Evolutionary conservation across 2,113 vertebrate genomes (phyloP).

Genomic region (Procavia capensis): DNA sequence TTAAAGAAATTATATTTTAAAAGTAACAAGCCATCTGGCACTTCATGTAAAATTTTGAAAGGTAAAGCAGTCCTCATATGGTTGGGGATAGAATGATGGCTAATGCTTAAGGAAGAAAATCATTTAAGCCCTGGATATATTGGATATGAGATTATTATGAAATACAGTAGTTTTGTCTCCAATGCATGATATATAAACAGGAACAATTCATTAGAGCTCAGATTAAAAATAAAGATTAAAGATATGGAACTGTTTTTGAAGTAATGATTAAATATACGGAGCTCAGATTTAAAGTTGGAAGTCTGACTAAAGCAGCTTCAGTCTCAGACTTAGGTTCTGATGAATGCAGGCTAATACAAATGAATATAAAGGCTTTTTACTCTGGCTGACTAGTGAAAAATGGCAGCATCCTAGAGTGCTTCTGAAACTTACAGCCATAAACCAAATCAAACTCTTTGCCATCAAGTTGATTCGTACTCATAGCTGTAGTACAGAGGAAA

Average conservation of each 20-base stretch:
- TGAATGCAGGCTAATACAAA: neutral
- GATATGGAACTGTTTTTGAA: neutral
- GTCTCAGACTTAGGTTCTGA: neutral
- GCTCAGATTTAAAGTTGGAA: neutral
- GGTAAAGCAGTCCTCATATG: neutral
- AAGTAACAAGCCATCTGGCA: neutral
- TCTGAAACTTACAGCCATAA: neutral
- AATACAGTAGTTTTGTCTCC: neutral
- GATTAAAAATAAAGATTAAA: neutral
- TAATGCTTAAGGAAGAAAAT: neutral
- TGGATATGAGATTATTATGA: neutral
- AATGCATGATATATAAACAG: neutral
- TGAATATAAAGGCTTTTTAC: neutral
- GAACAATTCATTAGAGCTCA: neutral
- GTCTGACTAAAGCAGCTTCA: neutral
- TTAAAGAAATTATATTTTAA: neutral
- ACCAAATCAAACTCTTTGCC: neutral
- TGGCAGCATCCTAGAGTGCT: neutral
- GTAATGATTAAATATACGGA: neutral
- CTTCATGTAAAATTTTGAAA: neutral
- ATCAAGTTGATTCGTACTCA: no score
- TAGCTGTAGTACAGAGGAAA: no score
- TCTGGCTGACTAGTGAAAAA: neutral
- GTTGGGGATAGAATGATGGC: neutral
- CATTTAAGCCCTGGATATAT: no score